Percentiles rank a stretch among this genome's conserved stretches.
phyloP scores from a whole-genome alignment of 2,888 invertebrate species.

The Hypolimnas misippus region DNA sequence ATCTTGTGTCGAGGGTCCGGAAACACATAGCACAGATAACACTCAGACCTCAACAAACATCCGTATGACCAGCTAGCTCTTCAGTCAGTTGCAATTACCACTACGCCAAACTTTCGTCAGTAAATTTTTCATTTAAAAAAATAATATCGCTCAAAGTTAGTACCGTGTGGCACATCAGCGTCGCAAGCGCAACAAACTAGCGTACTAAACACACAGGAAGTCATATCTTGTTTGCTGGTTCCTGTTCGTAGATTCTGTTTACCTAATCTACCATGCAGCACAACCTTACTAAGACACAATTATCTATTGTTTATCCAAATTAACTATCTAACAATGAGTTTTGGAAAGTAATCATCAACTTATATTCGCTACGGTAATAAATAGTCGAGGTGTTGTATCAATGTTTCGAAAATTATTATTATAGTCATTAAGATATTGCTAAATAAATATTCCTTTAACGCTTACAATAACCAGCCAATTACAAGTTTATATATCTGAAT shows the following conservation, averaged over 20 bases:
- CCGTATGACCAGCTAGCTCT: too few species aligned
- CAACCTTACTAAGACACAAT: slow-evolving; percentile 35
- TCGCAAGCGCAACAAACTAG: slow-evolving; percentile 29
- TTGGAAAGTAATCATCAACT: neutral
- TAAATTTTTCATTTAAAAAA: too few species aligned
- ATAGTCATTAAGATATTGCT: neutral
- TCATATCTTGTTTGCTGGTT: slow-evolving; percentile 36
- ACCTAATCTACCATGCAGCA: slow-evolving; percentile 19
- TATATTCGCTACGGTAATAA: neutral
- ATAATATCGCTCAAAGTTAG: neutral
- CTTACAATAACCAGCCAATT: too few species aligned
- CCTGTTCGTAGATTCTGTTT: slow-evolving; percentile 26
- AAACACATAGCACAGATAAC: too few species aligned
- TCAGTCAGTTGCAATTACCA: neutral
- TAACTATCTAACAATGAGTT: slow-evolving; percentile 9
- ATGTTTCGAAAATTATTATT: too few species aligned
- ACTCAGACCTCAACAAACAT: too few species aligned
- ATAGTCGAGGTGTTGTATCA: neutral
- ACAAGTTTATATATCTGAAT: too few species aligned
- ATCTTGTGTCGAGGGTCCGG: too few species aligned
- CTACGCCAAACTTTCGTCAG: too few species aligned
- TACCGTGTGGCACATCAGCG: neutral
- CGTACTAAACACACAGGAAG: slow-evolving; percentile 47
- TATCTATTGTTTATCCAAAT: slow-evolving; percentile 35
- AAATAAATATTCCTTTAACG: neutral